phyloP scores from a whole-genome alignment of 2,888 invertebrate species.

The Cerceris ruficornis region DNA sequence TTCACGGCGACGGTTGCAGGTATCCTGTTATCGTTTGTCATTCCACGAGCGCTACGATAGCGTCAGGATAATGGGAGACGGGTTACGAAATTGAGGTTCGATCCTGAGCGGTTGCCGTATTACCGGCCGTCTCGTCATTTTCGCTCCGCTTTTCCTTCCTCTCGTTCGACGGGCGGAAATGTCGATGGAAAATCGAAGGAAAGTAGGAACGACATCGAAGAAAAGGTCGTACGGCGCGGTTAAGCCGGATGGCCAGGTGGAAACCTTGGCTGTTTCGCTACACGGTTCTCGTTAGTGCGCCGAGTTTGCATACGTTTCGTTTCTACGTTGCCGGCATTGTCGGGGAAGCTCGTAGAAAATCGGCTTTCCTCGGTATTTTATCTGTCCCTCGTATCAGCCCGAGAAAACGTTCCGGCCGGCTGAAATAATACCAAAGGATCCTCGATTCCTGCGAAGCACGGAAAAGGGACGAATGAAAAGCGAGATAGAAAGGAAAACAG shows the following conservation, averaged over 20 bases:
- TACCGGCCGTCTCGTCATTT: too few relatives aligned
- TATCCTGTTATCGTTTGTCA: conserved; percentile 28
- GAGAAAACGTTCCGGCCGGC: conserved; percentile 26
- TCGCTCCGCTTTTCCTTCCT: too few relatives aligned
- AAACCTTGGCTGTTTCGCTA: not conserved
- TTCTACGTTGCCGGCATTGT: not conserved
- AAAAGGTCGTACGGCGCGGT: too few relatives aligned
- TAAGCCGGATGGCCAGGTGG: too few relatives aligned
- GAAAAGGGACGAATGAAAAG: conserved; percentile 2
- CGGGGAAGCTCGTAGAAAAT: not conserved
- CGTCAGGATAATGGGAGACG: not conserved
- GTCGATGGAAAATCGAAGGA: too few relatives aligned
- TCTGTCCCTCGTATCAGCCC: conserved; percentile 11
- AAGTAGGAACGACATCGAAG: too few relatives aligned
- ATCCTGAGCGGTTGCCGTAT: too few relatives aligned
- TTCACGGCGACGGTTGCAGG: conserved; percentile 22
- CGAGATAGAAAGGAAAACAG: conserved; percentile 11
- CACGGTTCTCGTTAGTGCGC: not conserved
- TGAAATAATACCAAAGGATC: conserved; percentile 53
- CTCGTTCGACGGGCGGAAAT: too few relatives aligned
- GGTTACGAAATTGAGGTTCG: not conserved
- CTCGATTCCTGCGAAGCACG: not conserved
- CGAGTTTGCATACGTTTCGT: not conserved
- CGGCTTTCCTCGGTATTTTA: not conserved
- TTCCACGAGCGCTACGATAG: conserved; percentile 18